phyloP scores from a whole-genome alignment of 2,797 vertebrate genomes.

The Ceryle rudis region DNA sequence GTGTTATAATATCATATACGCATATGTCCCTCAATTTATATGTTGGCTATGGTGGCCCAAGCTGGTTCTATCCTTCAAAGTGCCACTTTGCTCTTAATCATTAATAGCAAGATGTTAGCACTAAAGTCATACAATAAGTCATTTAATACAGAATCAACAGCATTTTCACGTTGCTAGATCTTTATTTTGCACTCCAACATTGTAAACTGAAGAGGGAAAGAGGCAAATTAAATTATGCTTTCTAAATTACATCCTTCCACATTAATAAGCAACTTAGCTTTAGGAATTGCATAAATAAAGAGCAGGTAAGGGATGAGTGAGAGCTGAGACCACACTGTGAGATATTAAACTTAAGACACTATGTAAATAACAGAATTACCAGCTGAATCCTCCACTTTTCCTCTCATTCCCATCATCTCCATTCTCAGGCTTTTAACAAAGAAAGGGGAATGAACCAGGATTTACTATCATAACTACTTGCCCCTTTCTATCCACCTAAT shows the following conservation, averaged over 20 bases:
- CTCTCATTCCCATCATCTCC: background rate
- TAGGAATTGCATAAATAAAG: background rate
- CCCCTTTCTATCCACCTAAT: background rate
- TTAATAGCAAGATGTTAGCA: background rate
- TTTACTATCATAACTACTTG: background rate
- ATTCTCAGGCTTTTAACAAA: background rate
- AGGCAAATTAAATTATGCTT: background rate
- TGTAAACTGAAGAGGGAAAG: background rate
- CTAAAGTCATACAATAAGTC: background rate
- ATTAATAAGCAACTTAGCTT: background rate
- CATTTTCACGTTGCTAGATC: background rate
- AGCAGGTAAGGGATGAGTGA: background rate
- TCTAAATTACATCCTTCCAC: background rate
- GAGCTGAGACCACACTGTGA: background rate
- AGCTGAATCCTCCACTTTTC: background rate
- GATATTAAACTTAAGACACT: background rate
- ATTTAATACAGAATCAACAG: background rate
- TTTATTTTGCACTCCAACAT: background rate
- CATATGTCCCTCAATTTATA: fast-evolving
- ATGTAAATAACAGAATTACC: constrained; percentile 1
- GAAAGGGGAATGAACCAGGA: background rate
- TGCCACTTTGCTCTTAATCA: background rate
- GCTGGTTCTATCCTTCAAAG: background rate
- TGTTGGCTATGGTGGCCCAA: background rate
- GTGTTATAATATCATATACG: background rate